A percentile compares a stretch with the other conserved stretches of the same genome.
Evolutionary conservation across 2,113 vertebrate species (phyloP).

Genomic region (Prietella phreatophila): DNA sequence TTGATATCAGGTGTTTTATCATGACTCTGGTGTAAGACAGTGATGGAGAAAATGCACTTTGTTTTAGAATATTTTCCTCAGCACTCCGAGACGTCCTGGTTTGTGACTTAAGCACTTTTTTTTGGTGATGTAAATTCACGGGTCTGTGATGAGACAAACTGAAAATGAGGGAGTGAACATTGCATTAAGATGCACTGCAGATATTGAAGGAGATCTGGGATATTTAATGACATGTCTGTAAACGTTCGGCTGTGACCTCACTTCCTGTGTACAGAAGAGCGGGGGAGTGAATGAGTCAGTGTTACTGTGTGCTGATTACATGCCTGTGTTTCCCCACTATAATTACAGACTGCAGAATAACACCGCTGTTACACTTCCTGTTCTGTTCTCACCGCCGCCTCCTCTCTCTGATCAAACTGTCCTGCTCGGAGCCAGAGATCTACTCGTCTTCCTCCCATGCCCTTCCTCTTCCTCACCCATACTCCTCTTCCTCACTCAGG

Average conservation of each 20-base stretch:
- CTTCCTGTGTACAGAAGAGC: conserved; percentile 1
- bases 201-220: background rate
- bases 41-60: too few relatives aligned
- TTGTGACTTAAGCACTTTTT: too few relatives aligned
- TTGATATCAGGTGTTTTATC: too few relatives aligned
- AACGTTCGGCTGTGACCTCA: conserved; percentile 7
- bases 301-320: conserved; percentile 35
- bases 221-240: background rate
- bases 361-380: background rate
- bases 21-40: background rate
- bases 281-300: conserved; percentile 31
- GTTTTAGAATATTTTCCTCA: too few relatives aligned
- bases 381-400: background rate
- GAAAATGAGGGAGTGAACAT: background rate
- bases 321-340: conserved; percentile 18
- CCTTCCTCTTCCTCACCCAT: too few relatives aligned
- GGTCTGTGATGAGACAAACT: background rate
- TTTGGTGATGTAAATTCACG: background rate
- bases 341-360: conserved; percentile 31
- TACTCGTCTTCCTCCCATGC: background rate
- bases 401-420: background rate
- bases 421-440: conserved; percentile 18
- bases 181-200: background rate
- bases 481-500: too few relatives aligned
- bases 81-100: too few relatives aligned